Conservation (phyloP, 2,113 vertebrate genomes). For the Gallinago media region DNA sequence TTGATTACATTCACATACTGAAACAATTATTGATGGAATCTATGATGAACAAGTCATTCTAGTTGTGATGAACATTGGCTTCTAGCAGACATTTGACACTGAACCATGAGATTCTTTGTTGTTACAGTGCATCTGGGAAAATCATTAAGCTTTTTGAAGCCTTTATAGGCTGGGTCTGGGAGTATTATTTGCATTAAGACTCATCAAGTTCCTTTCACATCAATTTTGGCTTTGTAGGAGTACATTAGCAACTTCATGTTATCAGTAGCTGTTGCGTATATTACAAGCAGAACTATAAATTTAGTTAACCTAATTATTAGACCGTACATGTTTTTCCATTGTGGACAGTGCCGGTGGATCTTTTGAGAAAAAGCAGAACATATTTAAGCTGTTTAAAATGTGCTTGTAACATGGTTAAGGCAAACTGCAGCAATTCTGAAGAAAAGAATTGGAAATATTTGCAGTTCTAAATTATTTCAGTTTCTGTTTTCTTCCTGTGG, state of each 20-base stretch:
- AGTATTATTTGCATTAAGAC: constrained; percentile 23
- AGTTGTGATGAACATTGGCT: constrained; percentile 43
- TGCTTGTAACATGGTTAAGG: not conserved
- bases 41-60: constrained; percentile 58
- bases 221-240: not conserved
- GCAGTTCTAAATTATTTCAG: not conserved
- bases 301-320: not conserved
- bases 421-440: not conserved
- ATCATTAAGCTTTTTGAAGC: constrained; percentile 51
- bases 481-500: not conserved
- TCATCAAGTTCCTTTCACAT: not conserved
- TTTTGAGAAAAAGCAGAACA: not conserved
- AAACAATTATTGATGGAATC: constrained; percentile 61
- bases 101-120: constrained; percentile 66
- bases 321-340: not conserved
- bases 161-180: not conserved
- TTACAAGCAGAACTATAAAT: not conserved
- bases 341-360: not conserved
- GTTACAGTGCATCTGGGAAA: constrained; percentile 62
- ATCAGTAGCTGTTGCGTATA: not conserved
- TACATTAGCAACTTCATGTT: not conserved
- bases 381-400: not conserved
- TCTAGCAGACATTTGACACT: constrained; percentile 49
- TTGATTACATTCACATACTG: constrained; percentile 39
- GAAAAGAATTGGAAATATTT: not conserved